Evolutionary conservation across 2,113 vertebrate genomes (phyloP).

Genomic region (Siphamia tubifer): DNA sequence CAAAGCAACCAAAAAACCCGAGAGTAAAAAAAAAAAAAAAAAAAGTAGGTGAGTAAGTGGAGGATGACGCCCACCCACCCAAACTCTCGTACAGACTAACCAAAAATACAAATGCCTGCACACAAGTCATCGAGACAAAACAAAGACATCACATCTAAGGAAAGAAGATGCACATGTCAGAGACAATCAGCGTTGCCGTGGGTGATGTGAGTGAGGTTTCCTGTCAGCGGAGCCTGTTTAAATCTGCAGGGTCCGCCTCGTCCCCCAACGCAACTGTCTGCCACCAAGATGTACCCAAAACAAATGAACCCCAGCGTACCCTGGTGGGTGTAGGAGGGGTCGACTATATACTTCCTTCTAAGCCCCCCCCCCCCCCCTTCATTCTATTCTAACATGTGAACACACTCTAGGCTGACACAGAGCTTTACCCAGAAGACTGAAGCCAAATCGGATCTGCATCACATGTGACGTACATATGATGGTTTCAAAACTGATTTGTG

Average conservation of each 20-base stretch:
- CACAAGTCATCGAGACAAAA: conserved; percentile 65
- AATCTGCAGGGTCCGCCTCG: conserved; percentile 66
- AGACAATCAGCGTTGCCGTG: conserved; percentile 64
- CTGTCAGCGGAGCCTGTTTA: conserved; percentile 70
- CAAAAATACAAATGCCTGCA: conserved; percentile 41
- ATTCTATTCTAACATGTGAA: too few species aligned
- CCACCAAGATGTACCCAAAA: conserved; percentile 41
- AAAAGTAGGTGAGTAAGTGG: conserved; percentile 20
- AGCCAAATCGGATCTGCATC: conserved; percentile 64
- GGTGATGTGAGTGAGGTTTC: conserved; percentile 77
- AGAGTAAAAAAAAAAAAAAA: too few species aligned
- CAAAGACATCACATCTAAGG: conserved; percentile 65
- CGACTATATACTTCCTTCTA: conserved; percentile 19
- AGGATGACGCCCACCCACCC: background rate
- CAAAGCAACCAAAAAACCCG: too few species aligned
- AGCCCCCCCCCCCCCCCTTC: conserved; percentile 3
- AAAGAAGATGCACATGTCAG: conserved; percentile 73
- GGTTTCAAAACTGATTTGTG: conserved; percentile 62
- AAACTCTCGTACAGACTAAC: background rate
- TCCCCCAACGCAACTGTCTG: conserved; percentile 64
- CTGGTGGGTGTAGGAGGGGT: conserved; percentile 28
- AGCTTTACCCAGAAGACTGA: conserved; percentile 44
- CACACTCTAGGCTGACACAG: conserved; percentile 35
- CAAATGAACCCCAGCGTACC: conserved; percentile 33
- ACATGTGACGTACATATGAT: conserved; percentile 56